Evolutionary conservation across 2,797 vertebrate species (phyloP).

Genomic region (Scleropages formosus): DNA sequence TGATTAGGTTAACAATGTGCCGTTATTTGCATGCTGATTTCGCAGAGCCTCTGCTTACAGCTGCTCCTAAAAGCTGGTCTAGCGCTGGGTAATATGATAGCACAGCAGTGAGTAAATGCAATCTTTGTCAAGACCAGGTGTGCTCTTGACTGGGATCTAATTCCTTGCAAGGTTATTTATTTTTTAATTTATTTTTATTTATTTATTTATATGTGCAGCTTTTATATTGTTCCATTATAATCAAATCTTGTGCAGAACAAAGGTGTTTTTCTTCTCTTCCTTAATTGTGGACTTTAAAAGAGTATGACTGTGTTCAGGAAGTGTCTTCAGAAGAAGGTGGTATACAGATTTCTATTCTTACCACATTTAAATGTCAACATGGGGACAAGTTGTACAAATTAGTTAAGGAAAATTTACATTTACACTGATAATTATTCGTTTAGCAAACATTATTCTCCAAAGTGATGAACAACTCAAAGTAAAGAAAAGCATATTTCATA

Average conservation of each 20-base stretch:
- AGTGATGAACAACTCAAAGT: too few species aligned
- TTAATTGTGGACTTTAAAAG: slow-evolving; percentile 97
- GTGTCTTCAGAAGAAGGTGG: slow-evolving; percentile 81
- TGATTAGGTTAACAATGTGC: slow-evolving; percentile 99
- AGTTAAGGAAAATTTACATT: slow-evolving; percentile 29
- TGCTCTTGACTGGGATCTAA: slow-evolving; percentile 91
- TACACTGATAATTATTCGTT: too few species aligned
- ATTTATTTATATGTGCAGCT: slow-evolving; percentile 76
- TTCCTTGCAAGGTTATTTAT: slow-evolving; percentile 83
- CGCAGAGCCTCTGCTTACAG: slow-evolving; percentile 74
- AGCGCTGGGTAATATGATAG: slow-evolving; percentile 84
- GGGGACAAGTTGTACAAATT: slow-evolving; percentile 82
- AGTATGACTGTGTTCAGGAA: slow-evolving; percentile 75
- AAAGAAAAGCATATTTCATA: too few species aligned
- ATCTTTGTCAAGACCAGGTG: slow-evolving; percentile 99
- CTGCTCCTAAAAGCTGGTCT: slow-evolving; percentile 74
- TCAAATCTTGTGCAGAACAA: slow-evolving; percentile 92
- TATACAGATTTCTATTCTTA: slow-evolving; percentile 86
- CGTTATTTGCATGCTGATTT: slow-evolving; percentile 99
- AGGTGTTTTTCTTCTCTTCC: slow-evolving; percentile 55
- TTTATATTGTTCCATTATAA: slow-evolving; percentile 97
- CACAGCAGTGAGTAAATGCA: slow-evolving; percentile 98
- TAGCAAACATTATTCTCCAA: too few species aligned
- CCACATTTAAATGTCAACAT: slow-evolving; percentile 88
- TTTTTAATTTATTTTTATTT: too few species aligned